Evolutionary conservation across 2,797 vertebrate genomes (phyloP).

Genomic region (Eulemur mongoz): DNA sequence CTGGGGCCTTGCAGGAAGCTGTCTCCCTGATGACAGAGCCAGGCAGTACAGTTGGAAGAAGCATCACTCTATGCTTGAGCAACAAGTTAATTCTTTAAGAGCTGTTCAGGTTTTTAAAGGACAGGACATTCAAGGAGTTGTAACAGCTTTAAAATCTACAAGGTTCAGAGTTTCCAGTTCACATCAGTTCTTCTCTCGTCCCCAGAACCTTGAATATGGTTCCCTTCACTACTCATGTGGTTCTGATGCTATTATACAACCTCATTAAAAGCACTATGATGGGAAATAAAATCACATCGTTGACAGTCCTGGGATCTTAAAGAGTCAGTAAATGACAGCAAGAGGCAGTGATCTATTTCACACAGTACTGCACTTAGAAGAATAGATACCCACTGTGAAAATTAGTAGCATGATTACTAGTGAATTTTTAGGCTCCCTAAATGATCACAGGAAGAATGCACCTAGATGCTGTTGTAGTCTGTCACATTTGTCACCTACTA

Average conservation of each 20-base stretch:
- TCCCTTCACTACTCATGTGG: no score
- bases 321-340: rapidly evolving
- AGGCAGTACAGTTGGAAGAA: constrained; percentile 40
- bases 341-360: background rate
- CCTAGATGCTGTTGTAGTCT: background rate
- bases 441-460: background rate
- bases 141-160: background rate
- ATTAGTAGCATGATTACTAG: rapidly evolving
- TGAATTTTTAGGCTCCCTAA: background rate
- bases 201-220: background rate
- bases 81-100: background rate
- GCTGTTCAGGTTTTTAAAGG: background rate
- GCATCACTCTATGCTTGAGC: background rate
- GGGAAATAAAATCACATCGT: background rate
- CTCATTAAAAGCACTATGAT: background rate
- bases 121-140: no score
- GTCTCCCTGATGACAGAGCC: background rate
- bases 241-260: background rate
- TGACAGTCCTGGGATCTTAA: background rate
- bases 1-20: background rate
- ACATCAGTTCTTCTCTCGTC: no score
- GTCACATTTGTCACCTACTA: background rate
- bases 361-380: background rate
- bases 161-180: background rate
- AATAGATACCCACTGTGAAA: background rate